A percentile compares a stretch with the other conserved stretches of the same genome.
These are phyloP conservation scores for Agriopis marginaria DNA, from an alignment of 2,888 invertebrate species.

Conservation along the genomic window DNA sequence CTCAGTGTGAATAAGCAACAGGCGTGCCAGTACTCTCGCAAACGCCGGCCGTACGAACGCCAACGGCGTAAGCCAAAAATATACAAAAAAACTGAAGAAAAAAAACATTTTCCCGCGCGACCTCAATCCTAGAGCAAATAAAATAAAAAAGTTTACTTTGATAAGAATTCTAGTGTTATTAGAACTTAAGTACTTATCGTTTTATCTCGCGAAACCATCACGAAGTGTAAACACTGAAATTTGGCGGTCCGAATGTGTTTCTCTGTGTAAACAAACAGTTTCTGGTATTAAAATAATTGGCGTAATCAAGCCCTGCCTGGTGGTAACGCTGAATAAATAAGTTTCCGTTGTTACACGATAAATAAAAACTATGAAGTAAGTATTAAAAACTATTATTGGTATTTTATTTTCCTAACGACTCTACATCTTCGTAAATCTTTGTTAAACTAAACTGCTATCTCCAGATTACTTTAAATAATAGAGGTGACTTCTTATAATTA, in stretches of 20 bases:
- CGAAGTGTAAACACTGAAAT: constrained; percentile 61
- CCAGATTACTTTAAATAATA: no score
- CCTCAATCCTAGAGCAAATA: constrained; percentile 34
- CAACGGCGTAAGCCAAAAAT: not conserved
- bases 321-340: constrained; percentile 40
- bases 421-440: not conserved
- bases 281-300: constrained; percentile 41
- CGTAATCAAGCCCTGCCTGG: constrained; percentile 35
- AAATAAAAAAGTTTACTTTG: constrained; percentile 47
- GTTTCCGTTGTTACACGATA: constrained; percentile 18
- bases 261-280: constrained; percentile 54
- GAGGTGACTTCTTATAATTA: no score
- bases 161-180: constrained; percentile 53
- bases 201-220: constrained; percentile 61
- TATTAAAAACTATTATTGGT: constrained; percentile 12
- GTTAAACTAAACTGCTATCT: no score
- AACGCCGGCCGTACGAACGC: constrained; percentile 39
- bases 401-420: not conserved
- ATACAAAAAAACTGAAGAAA: constrained; percentile 24
- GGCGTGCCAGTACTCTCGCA: constrained; percentile 31
- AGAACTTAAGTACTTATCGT: constrained; percentile 59
- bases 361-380: constrained; percentile 26
- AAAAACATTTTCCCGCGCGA: constrained; percentile 35
- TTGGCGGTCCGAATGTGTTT: constrained; percentile 57
- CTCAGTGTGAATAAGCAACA: constrained; percentile 39